Conservation (phyloP, 2,113 vertebrate species). For the Lota lota region DNA sequence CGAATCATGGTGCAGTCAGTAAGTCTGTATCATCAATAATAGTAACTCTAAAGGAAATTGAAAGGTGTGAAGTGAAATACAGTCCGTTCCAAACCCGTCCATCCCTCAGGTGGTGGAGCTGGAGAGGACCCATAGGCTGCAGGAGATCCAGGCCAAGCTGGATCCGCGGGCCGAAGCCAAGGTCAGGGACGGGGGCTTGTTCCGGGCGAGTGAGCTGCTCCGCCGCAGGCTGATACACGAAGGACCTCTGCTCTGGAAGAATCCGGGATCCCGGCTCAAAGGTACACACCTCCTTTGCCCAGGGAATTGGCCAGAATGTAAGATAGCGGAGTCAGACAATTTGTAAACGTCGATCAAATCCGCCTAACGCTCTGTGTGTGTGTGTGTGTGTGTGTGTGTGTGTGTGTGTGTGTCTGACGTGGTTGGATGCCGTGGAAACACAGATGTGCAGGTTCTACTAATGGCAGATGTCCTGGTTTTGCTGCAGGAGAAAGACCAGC, state of each 20-base stretch:
- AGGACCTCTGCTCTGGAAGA: conserved; percentile 87
- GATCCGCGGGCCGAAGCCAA: conserved; percentile 75
- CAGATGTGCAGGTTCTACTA: conserved; percentile 87
- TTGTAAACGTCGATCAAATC: too few species aligned
- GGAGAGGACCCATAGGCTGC: conserved; percentile 80
- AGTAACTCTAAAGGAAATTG: too few species aligned
- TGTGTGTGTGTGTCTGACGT: neutral
- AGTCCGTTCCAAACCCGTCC: neutral
- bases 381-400: conserved; percentile 13
- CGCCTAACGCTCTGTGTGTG: neutral
- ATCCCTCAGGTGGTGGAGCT: conserved; percentile 77
- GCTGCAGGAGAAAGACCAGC: conserved; percentile 93
- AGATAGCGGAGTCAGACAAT: too few species aligned
- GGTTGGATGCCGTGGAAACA: conserved; percentile 3
- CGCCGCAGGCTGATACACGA: conserved; percentile 83
- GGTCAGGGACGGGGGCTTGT: conserved; percentile 70
- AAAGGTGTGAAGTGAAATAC: too few species aligned
- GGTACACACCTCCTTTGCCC: conserved; percentile 46
- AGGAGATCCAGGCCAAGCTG: conserved; percentile 81
- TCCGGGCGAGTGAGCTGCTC: conserved; percentile 80
- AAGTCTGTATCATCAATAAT: too few species aligned
- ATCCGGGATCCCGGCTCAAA: conserved; percentile 80
- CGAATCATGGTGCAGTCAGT: too few species aligned
- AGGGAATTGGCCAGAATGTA: neutral
- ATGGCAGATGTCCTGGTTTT: conserved; percentile 90